Evolutionary conservation across 2,888 invertebrate species (phyloP), one percentile per base, ranked within the genome.

Genomic region (Dorcus parallelipipedus): DNA sequence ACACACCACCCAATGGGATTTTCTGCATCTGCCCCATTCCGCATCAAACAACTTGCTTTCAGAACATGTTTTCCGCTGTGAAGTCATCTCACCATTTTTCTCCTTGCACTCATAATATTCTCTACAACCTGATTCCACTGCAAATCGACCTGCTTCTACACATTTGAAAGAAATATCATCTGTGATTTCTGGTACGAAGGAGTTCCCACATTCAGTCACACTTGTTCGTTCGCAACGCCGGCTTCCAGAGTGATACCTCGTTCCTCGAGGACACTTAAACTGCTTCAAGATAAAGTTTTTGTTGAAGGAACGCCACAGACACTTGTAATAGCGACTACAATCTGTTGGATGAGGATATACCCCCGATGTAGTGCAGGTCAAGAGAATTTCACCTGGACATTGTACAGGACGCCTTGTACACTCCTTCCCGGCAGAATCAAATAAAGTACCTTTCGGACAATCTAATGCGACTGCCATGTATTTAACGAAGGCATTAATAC

Each of bases 271-370:
- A 70, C 84, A 84, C 65, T 74, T 73, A 66, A 82, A 82, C 68
- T 81, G 79, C 61, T 79, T 79, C 40, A 80, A 74, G 68, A 79
- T 76, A 65, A 81, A 84, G 65, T 80, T 80, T n/a, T 81, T 76
- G 55, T 79, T 72, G 63, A 81, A 78, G 60, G 75, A 78, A 38
- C 81, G 81, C 68, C 82, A 84, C 63, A 76, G 69, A 63, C 84
- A 84, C 50, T 79, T 77, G 64, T 82, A 84, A 68, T 82, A 84
- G 67, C 80, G 80, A 51, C 76, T 78, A 59, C 83, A 83, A 64
- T 83, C 76, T 33, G 72, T 66, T 10, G 74, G 76, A 69, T 83
- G 81, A 2, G 79, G 71, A 67, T 80, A 82, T 65, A 75, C 78
- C 2, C 83, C 83, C n/a, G 78, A 72, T n/a, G 61, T 64, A 38